phyloP scores from a whole-genome alignment of 2,113 vertebrate genomes.

The Cynopterus brachyotis region DNA sequence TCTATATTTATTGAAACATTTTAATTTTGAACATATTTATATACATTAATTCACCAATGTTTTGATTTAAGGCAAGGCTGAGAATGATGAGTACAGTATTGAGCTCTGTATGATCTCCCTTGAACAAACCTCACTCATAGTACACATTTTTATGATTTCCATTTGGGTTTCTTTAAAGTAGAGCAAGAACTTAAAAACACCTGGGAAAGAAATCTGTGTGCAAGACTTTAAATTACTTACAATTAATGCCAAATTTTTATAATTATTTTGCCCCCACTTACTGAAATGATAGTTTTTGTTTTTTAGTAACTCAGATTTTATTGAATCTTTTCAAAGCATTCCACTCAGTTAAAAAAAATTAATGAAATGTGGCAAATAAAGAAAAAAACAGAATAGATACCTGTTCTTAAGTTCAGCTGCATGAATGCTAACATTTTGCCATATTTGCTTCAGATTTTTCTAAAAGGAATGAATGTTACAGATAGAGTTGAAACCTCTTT shows the following conservation, averaged over 20 bases:
- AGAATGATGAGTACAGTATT: not conserved
- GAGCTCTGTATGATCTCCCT: not conserved
- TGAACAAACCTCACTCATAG: not conserved
- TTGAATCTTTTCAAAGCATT: conserved; percentile 18
- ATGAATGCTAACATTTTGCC: not conserved
- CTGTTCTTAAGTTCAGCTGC: not conserved
- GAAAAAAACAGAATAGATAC: not conserved
- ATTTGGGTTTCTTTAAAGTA: not conserved
- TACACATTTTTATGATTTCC: not conserved
- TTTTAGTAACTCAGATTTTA: not conserved
- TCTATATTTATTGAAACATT: not conserved
- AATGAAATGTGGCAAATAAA: conserved; percentile 2
- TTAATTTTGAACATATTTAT: not conserved
- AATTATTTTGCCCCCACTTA: not conserved
- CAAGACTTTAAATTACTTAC: conserved; percentile 25
- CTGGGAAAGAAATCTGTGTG: not conserved
- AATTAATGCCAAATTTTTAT: conserved; percentile 20
- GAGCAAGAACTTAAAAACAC: conserved; percentile 10
- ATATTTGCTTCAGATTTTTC: conserved; percentile 14
- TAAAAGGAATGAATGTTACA: conserved; percentile 5
- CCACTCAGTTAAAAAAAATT: not conserved
- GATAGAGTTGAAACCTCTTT: not conserved
- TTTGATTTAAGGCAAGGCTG: not conserved
- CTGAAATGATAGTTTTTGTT: not conserved
- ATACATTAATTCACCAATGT: not conserved